A percentile compares a stretch with the other conserved stretches of the same genome.
Evolutionary conservation across 2,113 vertebrate species (phyloP).

Genomic region (Pelecanoides urinatrix): DNA sequence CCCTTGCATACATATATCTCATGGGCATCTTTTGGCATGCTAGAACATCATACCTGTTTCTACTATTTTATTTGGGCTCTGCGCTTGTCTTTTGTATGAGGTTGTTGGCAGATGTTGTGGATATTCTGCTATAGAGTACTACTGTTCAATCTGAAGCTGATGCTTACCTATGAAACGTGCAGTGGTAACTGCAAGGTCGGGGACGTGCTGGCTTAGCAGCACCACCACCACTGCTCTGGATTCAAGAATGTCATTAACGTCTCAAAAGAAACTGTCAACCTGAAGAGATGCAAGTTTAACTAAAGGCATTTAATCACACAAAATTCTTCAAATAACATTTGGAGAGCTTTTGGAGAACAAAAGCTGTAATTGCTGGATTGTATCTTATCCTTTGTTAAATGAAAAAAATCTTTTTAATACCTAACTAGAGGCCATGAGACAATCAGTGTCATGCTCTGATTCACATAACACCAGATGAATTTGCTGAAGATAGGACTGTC

Average conservation of each 20-base stretch:
- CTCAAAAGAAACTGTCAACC: not conserved
- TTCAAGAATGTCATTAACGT: not conserved
- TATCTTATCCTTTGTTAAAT: not conserved
- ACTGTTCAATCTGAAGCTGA: not conserved
- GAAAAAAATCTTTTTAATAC: not conserved
- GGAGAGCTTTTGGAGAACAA: not conserved
- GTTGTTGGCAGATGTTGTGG: not conserved
- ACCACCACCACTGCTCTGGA: fast-evolving
- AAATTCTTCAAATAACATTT: not conserved
- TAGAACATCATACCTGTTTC: not conserved
- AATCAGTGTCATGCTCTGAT: not conserved
- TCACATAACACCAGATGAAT: not conserved
- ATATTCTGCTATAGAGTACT: not conserved
- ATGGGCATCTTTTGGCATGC: not conserved
- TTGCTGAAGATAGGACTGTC: not conserved
- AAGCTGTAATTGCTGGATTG: not conserved
- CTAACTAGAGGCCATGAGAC: not conserved
- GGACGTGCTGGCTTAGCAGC: not conserved
- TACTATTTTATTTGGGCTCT: not conserved
- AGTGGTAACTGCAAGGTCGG: not conserved
- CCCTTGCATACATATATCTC: not conserved
- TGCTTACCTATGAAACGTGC: not conserved
- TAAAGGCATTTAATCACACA: not conserved
- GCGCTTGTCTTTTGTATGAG: not conserved
- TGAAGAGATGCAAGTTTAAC: not conserved